Evolutionary conservation across 1,140 invertebrate species (phyloP), one percentile per base, ranked within the genome.

Genomic region (Solenopsis invicta): DNA sequence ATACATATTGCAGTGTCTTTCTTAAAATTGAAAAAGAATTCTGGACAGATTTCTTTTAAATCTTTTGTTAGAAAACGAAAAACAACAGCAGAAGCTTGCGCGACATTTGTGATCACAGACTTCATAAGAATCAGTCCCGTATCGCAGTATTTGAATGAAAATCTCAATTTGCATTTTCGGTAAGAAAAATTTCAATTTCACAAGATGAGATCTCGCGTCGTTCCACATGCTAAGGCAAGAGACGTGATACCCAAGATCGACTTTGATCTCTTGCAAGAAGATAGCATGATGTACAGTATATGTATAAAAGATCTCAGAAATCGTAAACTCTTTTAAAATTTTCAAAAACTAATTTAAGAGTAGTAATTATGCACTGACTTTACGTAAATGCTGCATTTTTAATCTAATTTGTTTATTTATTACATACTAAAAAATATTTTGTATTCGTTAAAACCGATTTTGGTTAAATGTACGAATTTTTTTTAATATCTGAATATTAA

Each of bases 101-200:
- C 4, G 24, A 29, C 24, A 71, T 71, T 66, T 66, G 34, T 24
- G 21, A 71, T 12, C 4, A 2, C 21, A 69, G 12, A 21, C 16
- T 69, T 48, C 21, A 48, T 21, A 48, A 71, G 67, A 71, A 71
- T 48, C 41, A 45, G 24, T 75, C 13, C 34, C 10, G 8, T 50
- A 64, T 78, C 2, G 8, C 45, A 37, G 21, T 13, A 41, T n/a
- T 4, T 37, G 9, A 1, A 18, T 67, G 13, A 54, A 52, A 54
- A 80, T 80, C n/a, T 29, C 29, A 16, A 67, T 67, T 67, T 41
- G n/a, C 48, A 67, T 62, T 80, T 80, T 69, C 13, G n/a, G 16
- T 10, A 13, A 80, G 62, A 41, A 13, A 80, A 80, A 80, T 67
- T 80, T 80, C 77, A 80, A 80, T 80, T 54, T 80, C 48, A 8